These are phyloP conservation scores for Brenthis ino DNA, from an alignment of 2,888 invertebrate species.

Conservation along the genomic window DNA sequence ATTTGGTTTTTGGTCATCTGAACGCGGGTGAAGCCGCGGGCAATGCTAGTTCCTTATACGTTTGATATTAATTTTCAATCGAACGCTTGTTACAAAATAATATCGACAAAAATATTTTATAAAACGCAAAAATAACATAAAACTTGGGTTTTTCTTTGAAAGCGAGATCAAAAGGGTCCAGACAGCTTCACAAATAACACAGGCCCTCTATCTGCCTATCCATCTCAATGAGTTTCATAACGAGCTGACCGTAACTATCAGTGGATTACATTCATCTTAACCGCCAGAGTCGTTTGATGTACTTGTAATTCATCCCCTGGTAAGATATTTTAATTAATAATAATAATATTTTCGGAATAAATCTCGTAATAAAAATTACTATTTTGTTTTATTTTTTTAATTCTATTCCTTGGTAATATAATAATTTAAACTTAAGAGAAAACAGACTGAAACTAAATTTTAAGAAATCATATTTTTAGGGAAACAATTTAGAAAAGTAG, in stretches of 20 bases:
- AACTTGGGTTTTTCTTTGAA: constrained; percentile 12
- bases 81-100: neutral
- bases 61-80: neutral
- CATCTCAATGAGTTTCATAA: constrained; percentile 22
- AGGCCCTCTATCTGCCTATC: constrained; percentile 12
- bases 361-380: too few relatives aligned
- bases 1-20: too few relatives aligned
- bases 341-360: too few relatives aligned
- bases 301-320: neutral
- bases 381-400: neutral
- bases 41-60: neutral
- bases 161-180: constrained; percentile 18
- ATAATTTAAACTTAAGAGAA: too few relatives aligned
- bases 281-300: constrained; percentile 5
- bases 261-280: constrained; percentile 14
- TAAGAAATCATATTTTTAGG: too few relatives aligned
- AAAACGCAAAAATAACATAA: constrained; percentile 9
- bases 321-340: neutral
- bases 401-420: too few relatives aligned
- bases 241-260: constrained; percentile 23
- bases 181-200: constrained; percentile 23
- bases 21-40: too few relatives aligned
- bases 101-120: neutral
- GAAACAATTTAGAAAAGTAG: too few relatives aligned
- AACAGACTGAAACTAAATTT: too few relatives aligned